Conservation (phyloP, 2,797 vertebrate species). For the Erethizon dorsatum region DNA sequence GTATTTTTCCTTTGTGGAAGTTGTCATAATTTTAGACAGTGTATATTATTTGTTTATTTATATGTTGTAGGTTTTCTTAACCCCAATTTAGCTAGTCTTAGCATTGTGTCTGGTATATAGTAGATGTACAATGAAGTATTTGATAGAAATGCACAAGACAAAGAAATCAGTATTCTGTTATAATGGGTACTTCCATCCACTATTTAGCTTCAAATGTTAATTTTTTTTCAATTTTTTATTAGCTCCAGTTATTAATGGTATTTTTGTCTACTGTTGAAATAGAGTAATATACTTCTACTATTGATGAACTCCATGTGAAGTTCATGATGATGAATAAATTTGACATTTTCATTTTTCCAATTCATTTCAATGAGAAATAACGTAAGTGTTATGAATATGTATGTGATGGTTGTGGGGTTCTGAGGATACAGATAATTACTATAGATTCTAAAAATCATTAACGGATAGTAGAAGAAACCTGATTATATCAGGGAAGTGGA, state of each 20-base stretch:
- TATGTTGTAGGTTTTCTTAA: background rate
- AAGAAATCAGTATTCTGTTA: background rate
- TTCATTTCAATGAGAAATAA: slow-evolving; percentile 51
- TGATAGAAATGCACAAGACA: background rate
- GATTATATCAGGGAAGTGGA: background rate
- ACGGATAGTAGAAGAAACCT: background rate
- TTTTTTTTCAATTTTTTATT: rapidly evolving
- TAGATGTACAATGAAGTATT: background rate
- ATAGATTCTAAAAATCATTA: background rate
- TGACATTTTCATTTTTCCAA: slow-evolving; percentile 53
- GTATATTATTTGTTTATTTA: background rate
- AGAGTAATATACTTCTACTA: background rate
- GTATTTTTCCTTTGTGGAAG: background rate
- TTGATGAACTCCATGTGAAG: slow-evolving; percentile 62
- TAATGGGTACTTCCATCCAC: background rate
- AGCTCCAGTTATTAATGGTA: background rate
- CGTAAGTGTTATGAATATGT: background rate
- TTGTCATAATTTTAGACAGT: background rate
- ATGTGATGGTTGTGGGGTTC: background rate
- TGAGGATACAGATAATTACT: background rate
- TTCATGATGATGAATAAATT: slow-evolving; percentile 60
- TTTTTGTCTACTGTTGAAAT: background rate
- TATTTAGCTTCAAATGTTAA: slow-evolving; percentile 3
- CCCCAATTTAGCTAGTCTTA: background rate
- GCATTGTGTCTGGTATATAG: background rate